phyloP scores from a whole-genome alignment of 2,113 vertebrate genomes.

The Jaculus jaculus region DNA sequence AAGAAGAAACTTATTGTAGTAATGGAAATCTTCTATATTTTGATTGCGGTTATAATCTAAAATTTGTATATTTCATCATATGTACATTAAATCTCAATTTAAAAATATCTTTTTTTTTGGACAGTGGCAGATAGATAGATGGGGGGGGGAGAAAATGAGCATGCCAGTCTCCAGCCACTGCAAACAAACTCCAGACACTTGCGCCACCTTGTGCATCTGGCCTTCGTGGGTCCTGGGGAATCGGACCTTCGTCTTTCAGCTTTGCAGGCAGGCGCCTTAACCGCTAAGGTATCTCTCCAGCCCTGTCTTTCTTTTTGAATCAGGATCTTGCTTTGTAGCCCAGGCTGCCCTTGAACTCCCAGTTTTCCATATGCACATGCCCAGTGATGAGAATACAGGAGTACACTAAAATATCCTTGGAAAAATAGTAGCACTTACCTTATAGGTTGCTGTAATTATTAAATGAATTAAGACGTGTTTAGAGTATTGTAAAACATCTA shows the following conservation, averaged over 20 bases:
- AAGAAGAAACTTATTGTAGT: background rate
- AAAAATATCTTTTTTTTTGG: background rate
- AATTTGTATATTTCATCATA: background rate
- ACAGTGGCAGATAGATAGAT: too few species aligned
- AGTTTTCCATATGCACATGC: background rate
- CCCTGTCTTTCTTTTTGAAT: background rate
- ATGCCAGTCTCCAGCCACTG: too few species aligned
- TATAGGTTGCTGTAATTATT: conserved; percentile 7
- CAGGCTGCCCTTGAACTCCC: background rate
- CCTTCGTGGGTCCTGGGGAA: too few species aligned
- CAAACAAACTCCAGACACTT: too few species aligned
- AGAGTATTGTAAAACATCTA: background rate
- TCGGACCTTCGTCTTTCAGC: too few species aligned
- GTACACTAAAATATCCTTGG: background rate
- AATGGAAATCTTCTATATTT: background rate
- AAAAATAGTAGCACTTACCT: conserved; percentile 30
- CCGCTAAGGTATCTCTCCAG: too few species aligned
- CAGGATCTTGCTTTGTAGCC: background rate
- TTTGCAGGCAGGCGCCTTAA: too few species aligned
- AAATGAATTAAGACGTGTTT: background rate
- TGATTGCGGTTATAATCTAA: conserved; percentile 6
- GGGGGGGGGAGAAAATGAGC: too few species aligned
- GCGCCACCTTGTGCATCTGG: too few species aligned
- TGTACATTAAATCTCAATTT: conserved; percentile 1
- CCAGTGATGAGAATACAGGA: background rate